phyloP scores from a whole-genome alignment of 1,140 invertebrate species.

The Eufriesea mexicana region DNA sequence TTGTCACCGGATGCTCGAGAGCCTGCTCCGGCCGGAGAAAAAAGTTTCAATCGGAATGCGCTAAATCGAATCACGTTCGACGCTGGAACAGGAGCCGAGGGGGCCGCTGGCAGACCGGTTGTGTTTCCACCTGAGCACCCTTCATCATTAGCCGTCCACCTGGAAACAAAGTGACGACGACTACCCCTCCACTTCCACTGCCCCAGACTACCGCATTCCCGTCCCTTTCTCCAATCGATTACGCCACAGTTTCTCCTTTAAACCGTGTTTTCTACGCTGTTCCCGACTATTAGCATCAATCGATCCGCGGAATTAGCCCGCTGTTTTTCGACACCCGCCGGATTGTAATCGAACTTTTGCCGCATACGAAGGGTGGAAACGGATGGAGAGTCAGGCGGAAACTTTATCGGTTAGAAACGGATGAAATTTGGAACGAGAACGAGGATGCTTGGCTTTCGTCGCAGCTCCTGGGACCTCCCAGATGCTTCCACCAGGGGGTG shows the following conservation, averaged over 20 bases:
- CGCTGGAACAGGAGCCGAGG: slow-evolving; percentile 38
- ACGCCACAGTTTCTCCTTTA: slow-evolving; percentile 3
- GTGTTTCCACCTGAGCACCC: slow-evolving; percentile 50
- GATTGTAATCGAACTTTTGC: slow-evolving; percentile 34
- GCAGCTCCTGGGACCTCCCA: no score
- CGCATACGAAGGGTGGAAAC: background rate
- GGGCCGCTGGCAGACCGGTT: slow-evolving; percentile 6
- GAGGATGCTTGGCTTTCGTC: background rate
- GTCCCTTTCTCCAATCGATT: background rate
- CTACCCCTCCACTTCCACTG: background rate
- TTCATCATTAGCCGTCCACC: slow-evolving; percentile 39
- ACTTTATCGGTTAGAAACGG: slow-evolving; percentile 2
- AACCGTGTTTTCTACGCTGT: slow-evolving; percentile 10
- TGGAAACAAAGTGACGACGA: slow-evolving; percentile 61
- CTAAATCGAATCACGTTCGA: slow-evolving; percentile 80
- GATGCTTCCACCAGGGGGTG: background rate
- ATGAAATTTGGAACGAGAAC: background rate
- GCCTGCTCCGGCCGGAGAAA: slow-evolving; percentile 56
- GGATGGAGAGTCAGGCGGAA: background rate
- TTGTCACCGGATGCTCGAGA: slow-evolving; percentile 69
- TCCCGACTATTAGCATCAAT: slow-evolving; percentile 27
- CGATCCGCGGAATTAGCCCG: slow-evolving; percentile 38
- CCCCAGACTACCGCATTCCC: background rate
- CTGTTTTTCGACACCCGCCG: slow-evolving; percentile 4
- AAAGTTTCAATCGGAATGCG: slow-evolving; percentile 80